Base-by-base conservation (phyloP, 1,140 invertebrate species). In the Diorhabda carinulata region DNA sequence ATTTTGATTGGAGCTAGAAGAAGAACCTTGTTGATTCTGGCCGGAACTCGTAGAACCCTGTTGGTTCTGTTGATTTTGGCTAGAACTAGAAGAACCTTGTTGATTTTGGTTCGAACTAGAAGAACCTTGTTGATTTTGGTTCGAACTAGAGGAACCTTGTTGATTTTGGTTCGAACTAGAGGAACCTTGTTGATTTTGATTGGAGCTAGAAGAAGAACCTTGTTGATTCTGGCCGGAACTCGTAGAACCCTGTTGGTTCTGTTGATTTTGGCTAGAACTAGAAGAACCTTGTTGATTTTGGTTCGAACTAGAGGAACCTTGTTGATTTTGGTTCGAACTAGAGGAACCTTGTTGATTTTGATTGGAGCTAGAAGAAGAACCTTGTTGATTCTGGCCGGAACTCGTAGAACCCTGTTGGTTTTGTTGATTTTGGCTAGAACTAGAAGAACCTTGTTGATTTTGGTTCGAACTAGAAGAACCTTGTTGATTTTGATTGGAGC, bases 211-310 rank as follows among this genome's bases (percentile, higher is more conserved):
- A 25, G 25, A 25, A 25, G 25, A 7, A 45, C 66, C 66, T 61
- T 65, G 66, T 71, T 76, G 69, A 61, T 74, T 74, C 64, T 67
- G 47, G 56, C 52, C 66, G 60, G 65, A 56, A 70, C 60, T 70
- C 6, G 60, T 71, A 44, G 65, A 67, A 59, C 40, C 10, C 10
- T 63, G 57, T 45, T 61, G 59, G n/a, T 68, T 56, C 6, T 43
- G 47, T n/a, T 52, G 10, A n/a, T 9, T 56, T 41, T 57, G 45
- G 62, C 64, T 64, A 47, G 41, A 45, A 9, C n/a, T 45, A 3
- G 61, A 43, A 63, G 61, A 63, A 63, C 61, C 5, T 43, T 72
- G 64, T 58, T 70, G 70, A 59, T 10, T 67, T 40, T 67, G 66
- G 2, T 52, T 9, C 2, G 5, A 9, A 2, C 47, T 52, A 6